Evolutionary conservation across 2,113 vertebrate species (phyloP).

Genomic region (Hippopotamus amphibius): DNA sequence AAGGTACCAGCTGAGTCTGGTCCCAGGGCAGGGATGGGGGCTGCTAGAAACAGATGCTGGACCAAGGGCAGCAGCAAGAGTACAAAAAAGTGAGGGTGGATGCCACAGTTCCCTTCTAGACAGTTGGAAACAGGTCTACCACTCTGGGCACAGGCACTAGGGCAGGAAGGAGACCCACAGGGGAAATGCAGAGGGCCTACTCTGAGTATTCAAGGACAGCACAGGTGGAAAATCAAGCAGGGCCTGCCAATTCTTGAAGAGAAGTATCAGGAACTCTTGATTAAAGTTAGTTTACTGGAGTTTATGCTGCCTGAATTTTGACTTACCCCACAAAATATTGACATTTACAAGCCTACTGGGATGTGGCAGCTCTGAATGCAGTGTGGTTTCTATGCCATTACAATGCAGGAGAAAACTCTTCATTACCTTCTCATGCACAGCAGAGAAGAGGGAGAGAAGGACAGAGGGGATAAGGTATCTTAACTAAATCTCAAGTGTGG

Average conservation of each 20-base stretch:
- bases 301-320: not conserved
- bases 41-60: too few species aligned
- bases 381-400: fast-evolving
- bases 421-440: not conserved
- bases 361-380: fast-evolving
- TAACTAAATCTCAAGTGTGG: not conserved
- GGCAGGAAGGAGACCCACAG: slow-evolving; percentile 89
- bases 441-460: not conserved
- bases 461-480: not conserved
- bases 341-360: not conserved
- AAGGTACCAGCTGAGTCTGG: too few species aligned
- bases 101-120: slow-evolving; percentile 88
- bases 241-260: too few species aligned
- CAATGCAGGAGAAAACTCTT: not conserved
- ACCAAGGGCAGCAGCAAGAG: too few species aligned
- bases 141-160: slow-evolving; percentile 90
- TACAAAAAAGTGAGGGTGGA: slow-evolving; percentile 32
- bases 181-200: slow-evolving; percentile 87
- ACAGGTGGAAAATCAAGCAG: slow-evolving; percentile 40
- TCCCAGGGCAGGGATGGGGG: too few species aligned
- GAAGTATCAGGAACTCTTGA: too few species aligned
- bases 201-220: slow-evolving; percentile 81
- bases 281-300: not conserved
- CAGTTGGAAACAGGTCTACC: slow-evolving; percentile 90
- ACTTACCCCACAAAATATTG: not conserved